Base-by-base conservation (phyloP, 2,797 vertebrate genomes). In the Thripadectes ignobilis region DNA sequence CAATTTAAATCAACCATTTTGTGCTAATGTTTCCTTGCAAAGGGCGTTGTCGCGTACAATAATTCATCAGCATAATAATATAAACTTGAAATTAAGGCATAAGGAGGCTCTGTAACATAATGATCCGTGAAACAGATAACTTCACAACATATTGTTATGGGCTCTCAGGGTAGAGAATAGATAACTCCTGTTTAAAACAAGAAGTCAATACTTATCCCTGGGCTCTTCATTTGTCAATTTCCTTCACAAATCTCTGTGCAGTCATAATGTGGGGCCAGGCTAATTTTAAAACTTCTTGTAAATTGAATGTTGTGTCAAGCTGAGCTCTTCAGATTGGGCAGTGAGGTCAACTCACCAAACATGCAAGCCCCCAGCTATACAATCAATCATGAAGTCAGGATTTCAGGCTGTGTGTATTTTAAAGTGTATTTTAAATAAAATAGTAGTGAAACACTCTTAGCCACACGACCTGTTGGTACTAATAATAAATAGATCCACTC, bases 161-260 rank as follows among this genome's bases (percentile, higher is more conserved):
- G 79, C 23, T 89, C 95, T 88, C 91, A 90, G 66, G 76, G 73
- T 73, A 43, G 29, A 91, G 26, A 95, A 84, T 12, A 77, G 36
- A 94, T 73, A 69, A 49, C 4, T 68, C 32, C 59, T 69, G 68
- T 88, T 90, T 67, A 69, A 87, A 94, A 89, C 86, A 89, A 84
- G 71, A 94, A 96, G 62, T 90, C 94, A 87, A 91, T 93, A 94
- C 61, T 73, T 87, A 80, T 67, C 85, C 81, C 72, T 61, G 49
- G 49, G 86, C 74, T 80, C 68, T 79, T 94, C 68, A 74, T 92
- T 73, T 92, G 81, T 68, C 88, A 77, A 62, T 91, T 91, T 74
- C 54, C 63, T 87, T 78, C 80, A 66, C 76, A 82, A 88, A 66
- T 91, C 88, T 49, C 46, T 5, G 20, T 29, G 68, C 9, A 87